These are phyloP conservation scores for Protobothrops mucrosquamatus DNA, from an alignment of 2,113 vertebrate species.

Conservation along the genomic window DNA sequence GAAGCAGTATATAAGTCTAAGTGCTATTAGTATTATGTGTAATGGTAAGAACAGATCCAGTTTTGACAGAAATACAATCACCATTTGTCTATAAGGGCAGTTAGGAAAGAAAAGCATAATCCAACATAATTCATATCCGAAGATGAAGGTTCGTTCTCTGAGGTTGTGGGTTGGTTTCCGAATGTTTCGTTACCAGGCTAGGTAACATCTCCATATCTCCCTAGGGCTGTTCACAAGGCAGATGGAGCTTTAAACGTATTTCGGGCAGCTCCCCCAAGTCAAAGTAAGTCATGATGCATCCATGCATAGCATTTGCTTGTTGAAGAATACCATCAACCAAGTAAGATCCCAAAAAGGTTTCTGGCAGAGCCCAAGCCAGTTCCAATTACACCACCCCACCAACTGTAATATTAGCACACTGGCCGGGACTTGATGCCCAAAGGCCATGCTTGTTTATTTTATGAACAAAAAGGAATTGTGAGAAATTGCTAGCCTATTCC, in stretches of 20 bases:
- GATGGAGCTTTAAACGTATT: not conserved
- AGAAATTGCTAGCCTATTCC: constrained; percentile 30
- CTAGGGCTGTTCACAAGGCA: not conserved
- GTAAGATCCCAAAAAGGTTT: constrained; percentile 1
- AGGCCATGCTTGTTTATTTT: constrained; percentile 51
- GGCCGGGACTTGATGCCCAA: constrained; percentile 16
- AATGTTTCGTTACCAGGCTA: too few relatives aligned
- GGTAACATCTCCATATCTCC: not conserved
- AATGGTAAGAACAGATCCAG: not conserved
- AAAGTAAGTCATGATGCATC: constrained; percentile 35
- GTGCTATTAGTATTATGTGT: not conserved
- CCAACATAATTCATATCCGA: not conserved
- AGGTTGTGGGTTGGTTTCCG: too few relatives aligned
- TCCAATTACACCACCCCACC: constrained; percentile 24
- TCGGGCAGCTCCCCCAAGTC: not conserved
- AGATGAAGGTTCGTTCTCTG: too few relatives aligned
- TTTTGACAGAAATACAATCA: not conserved
- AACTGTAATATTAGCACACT: constrained; percentile 36
- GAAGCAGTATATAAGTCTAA: not conserved
- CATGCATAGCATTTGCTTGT: not conserved
- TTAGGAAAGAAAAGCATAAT: not conserved
- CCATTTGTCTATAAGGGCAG: not conserved
- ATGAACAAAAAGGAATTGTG: constrained; percentile 32
- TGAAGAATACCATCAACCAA: not conserved
- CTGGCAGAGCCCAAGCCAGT: constrained; percentile 3